Evolutionary conservation across 2,113 vertebrate genomes (phyloP).

Genomic region (Promerops cafer): DNA sequence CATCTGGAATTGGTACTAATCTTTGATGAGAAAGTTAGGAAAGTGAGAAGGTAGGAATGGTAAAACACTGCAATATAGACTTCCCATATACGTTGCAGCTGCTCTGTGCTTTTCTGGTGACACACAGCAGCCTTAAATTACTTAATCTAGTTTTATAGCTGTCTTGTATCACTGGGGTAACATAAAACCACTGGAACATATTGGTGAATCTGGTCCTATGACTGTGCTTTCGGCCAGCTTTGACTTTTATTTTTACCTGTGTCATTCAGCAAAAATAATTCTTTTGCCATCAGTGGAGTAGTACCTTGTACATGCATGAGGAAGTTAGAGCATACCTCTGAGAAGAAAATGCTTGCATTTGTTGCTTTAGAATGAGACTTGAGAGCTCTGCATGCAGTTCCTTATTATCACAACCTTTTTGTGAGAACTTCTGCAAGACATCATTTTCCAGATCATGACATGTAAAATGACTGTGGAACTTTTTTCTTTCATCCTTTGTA

Average conservation of each 20-base stretch:
- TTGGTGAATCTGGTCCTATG: background rate
- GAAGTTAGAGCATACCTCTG: background rate
- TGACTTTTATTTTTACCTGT: background rate
- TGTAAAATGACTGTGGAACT: background rate
- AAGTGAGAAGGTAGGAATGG: background rate
- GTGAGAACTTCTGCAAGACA: background rate
- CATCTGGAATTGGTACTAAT: background rate
- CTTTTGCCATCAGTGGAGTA: background rate
- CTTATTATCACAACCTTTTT: background rate
- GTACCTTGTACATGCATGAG: background rate
- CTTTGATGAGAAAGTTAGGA: background rate
- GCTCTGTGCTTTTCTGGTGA: background rate
- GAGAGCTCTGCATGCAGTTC: background rate
- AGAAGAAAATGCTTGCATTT: background rate
- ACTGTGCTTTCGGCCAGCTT: background rate
- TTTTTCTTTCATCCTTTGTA: background rate
- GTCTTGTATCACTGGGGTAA: background rate
- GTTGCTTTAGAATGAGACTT: background rate
- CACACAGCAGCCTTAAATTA: background rate
- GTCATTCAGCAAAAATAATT: background rate
- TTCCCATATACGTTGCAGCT: background rate
- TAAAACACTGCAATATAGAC: background rate
- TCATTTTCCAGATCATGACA: background rate
- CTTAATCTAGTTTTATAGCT: constrained; percentile 22
- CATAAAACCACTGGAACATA: background rate